These are phyloP conservation scores for Ericerus pela DNA, from an alignment of 1,140 invertebrate genomes.

Conservation along the genomic window DNA sequence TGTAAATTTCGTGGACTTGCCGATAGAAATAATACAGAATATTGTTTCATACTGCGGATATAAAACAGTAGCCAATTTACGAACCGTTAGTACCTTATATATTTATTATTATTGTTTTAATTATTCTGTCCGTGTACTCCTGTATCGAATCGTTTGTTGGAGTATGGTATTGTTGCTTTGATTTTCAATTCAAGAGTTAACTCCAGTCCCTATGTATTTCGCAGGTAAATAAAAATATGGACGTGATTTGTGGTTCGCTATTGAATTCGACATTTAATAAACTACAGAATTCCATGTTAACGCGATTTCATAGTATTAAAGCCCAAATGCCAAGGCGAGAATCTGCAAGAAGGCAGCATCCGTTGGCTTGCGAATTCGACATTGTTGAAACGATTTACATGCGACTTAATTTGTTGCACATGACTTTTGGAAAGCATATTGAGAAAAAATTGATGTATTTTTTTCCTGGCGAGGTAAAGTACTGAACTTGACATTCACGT, in stretches of 20 bases:
- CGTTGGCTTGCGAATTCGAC: conserved; percentile 68
- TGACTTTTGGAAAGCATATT: conserved; percentile 83
- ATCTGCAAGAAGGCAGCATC: conserved; percentile 66
- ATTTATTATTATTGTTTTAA: conserved; percentile 12
- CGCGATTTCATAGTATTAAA: conserved; percentile 60
- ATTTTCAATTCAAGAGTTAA: conserved; percentile 19
- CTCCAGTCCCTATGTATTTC: conserved; percentile 26
- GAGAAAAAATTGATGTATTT: conserved; percentile 79
- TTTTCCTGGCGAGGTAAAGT: conserved; percentile 68
- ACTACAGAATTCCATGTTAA: conserved; percentile 60
- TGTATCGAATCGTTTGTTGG: too few species aligned
- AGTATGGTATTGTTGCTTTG: too few species aligned
- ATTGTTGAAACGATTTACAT: conserved; percentile 80
- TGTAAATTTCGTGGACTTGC: conserved; percentile 50
- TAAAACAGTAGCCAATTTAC: conserved; percentile 55
- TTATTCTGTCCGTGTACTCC: conserved; percentile 12
- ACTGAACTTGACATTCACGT: background rate
- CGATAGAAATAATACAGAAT: conserved; percentile 61
- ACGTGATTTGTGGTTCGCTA: conserved; percentile 55
- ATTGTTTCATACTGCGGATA: conserved; percentile 56
- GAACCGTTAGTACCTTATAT: conserved; percentile 48
- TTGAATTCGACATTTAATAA: conserved; percentile 67
- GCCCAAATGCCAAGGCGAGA: conserved; percentile 77
- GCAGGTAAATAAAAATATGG: conserved; percentile 62
- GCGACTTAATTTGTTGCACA: conserved; percentile 68